Evolutionary conservation across 2,797 vertebrate species (phyloP).

Genomic region (Scleropages formosus): DNA sequence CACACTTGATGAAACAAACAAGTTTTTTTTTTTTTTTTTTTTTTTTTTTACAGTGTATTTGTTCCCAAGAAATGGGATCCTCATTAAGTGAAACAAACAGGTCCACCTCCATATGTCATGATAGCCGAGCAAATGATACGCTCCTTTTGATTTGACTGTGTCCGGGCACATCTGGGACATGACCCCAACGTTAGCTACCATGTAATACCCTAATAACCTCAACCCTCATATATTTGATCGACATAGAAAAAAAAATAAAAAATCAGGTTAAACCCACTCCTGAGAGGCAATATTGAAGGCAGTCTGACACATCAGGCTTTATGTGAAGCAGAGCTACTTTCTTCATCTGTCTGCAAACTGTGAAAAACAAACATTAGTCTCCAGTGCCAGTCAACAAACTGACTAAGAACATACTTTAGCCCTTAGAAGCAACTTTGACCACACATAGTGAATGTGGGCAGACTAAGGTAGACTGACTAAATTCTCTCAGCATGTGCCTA

Average conservation of each 20-base stretch:
- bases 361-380: not conserved
- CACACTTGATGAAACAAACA: conserved; percentile 79
- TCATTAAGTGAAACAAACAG: conserved; percentile 47
- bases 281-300: not conserved
- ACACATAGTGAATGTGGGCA: conserved; percentile 36
- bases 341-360: not conserved
- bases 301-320: not conserved
- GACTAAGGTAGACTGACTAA: conserved; percentile 47
- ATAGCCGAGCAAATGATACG: conserved; percentile 14
- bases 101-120: not conserved
- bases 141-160: too few relatives aligned
- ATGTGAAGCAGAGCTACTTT: not conserved
- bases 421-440: not conserved
- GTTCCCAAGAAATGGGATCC: conserved; percentile 64
- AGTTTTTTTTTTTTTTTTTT: too few relatives aligned
- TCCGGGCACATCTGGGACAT: too few relatives aligned
- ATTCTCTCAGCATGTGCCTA: conserved; percentile 52
- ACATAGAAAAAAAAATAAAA: too few relatives aligned
- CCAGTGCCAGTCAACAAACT: not conserved
- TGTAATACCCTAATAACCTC: too few relatives aligned
- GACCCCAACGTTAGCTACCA: too few relatives aligned
- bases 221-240: too few relatives aligned
- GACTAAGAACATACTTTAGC: not conserved
- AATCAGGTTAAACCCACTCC: not conserved
- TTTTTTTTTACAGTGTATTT: conserved; percentile 58